Evolutionary conservation across 1,140 invertebrate genomes (phyloP).

Genomic region (Anadara kagoshimensis): DNA sequence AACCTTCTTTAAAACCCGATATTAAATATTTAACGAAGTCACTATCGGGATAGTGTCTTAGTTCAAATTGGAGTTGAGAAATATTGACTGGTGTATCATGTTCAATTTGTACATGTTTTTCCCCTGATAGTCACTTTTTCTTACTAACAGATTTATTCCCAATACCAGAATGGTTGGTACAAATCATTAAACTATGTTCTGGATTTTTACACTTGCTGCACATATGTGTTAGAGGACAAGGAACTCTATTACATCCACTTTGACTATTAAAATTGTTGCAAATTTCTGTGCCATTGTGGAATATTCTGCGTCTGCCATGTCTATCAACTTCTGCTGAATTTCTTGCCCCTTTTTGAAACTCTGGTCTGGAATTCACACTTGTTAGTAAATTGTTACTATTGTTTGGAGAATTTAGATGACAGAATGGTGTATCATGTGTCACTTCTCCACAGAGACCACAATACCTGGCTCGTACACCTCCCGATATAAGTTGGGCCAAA

Average conservation of each 20-base stretch:
- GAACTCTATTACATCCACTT: not conserved
- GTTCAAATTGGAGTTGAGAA: not conserved
- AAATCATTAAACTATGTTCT: not conserved
- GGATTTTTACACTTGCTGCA: not conserved
- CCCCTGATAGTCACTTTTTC: not conserved
- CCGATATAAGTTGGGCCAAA: too few relatives aligned
- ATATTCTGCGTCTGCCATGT: not conserved
- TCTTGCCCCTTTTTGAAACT: too few relatives aligned
- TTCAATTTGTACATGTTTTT: not conserved
- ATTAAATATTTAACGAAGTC: constrained; percentile 12
- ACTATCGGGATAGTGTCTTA: not conserved
- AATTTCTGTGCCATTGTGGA: not conserved
- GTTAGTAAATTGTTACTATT: too few relatives aligned
- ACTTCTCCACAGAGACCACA: too few relatives aligned
- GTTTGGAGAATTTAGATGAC: too few relatives aligned
- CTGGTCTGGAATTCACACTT: too few relatives aligned
- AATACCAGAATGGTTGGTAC: not conserved
- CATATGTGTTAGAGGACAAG: not conserved
- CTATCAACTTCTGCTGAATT: not conserved
- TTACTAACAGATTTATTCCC: not conserved
- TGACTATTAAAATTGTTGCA: constrained; percentile 12
- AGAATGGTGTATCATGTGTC: too few relatives aligned
- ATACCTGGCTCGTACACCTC: too few relatives aligned
- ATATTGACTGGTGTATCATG: not conserved
- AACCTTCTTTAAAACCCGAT: not conserved